Conservation (phyloP, 2,113 vertebrate genomes). For the Aegotheles bennettii region DNA sequence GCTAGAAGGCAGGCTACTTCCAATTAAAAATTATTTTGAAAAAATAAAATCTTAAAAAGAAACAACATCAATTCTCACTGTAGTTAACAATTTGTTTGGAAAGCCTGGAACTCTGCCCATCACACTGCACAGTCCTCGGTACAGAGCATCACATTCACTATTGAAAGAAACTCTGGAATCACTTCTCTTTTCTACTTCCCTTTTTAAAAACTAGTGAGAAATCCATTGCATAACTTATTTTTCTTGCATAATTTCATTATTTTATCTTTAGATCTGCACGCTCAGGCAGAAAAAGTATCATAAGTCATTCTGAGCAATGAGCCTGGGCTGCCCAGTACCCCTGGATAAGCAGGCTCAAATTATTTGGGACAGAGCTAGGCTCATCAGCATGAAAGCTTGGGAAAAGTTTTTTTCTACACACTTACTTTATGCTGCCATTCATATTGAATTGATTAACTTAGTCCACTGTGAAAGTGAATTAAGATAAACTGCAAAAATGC, state of each 20-base stretch:
- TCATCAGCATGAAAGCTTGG: background rate
- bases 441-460: background rate
- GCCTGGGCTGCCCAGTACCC: background rate
- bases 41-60: background rate
- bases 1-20: background rate
- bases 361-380: background rate
- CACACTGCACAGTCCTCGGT: background rate
- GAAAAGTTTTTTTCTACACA: background rate
- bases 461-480: background rate
- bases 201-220: background rate
- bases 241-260: background rate
- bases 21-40: background rate
- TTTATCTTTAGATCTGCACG: background rate
- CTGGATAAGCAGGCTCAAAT: background rate
- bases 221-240: background rate
- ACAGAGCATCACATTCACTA: background rate
- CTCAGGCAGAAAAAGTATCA: background rate
- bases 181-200: slow-evolving; percentile 27
- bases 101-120: background rate
- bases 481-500: background rate
- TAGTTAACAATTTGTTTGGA: background rate
- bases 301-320: background rate
- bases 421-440: background rate
- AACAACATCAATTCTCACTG: background rate
- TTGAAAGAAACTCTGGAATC: background rate